Base-by-base conservation (phyloP, 2,888 invertebrate genomes). In the Mesodorylaimus sp. region DNA sequence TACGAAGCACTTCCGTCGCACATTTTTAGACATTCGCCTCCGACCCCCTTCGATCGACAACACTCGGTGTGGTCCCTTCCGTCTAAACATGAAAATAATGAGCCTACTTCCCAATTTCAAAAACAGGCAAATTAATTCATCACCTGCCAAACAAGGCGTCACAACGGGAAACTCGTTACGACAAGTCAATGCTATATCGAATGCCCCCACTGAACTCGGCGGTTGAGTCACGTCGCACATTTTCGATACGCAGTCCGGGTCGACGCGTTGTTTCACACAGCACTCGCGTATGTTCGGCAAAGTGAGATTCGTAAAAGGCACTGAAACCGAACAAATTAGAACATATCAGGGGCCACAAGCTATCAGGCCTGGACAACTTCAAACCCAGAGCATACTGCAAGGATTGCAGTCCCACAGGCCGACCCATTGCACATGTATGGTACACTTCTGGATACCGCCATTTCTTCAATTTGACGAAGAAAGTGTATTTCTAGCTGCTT, bases 31-130 rank as follows among this genome's bases (percentile, higher is more conserved):
- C 85, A 86, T 57, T 78, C 76, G 32, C 81, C 74, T 0, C 84
- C 83, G 1, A 86, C 83, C 43, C 80, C 79, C 69, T 77, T 77
- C 23, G 79, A 78, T 0, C 80, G 79, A 66, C 86, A 86, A 64
- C 86, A 86, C 54, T 78, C 77, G 41, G 84, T 75, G 68, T 86
- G 86, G 66, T 86, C 85, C 57, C 76, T 68, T n/a, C 71, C 73
- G 60, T 74, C 74, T 67, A 21, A 39, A n/a, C n/a, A n/a, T n/a
- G n/a, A n/a, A n/a, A n/a, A n/a, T n/a, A n/a, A n/a, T n/a, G n/a
- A n/a, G n/a, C n/a, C n/a, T n/a, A n/a, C n/a, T n/a, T n/a, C n/a
- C n/a, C n/a, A n/a, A n/a, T n/a, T n/a, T n/a, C n/a, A n/a, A n/a
- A n/a, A n/a, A n/a, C n/a, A n/a, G n/a, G n/a, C n/a, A n/a, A n/a